Base-by-base conservation (phyloP, 2,888 invertebrate species). In the Embidobia sp. region DNA sequence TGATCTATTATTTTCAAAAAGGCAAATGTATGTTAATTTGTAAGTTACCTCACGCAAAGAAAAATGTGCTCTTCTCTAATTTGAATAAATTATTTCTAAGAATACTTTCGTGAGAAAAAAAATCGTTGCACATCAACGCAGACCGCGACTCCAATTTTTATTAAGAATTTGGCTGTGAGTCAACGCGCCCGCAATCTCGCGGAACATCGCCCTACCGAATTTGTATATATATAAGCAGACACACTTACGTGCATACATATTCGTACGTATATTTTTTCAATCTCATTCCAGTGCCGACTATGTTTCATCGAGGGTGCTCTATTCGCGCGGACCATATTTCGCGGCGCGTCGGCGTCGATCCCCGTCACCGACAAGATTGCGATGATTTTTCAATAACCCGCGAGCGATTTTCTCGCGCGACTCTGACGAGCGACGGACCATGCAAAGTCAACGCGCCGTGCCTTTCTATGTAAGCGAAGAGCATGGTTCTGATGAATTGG, bases 241-340 rank as follows among this genome's bases (percentile, higher is more conserved):
- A 55, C 53, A 66, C 48, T 64, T 66, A 63, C 67, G 64, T 55
- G 61, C 66, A 74, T 59, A 74, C 63, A 79, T 77, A 80, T 74
- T 78, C 80, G 79, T 82, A 79, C 78, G 77, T 82, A 81, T 84
- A 83, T 83, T 84, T 83, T 83, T 83, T 83, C 82, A 81, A 82
- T 82, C 80, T 82, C 79, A 81, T 82, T 80, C 82, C 79, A 80
- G 77, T 79, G 77, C 78, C 79, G 81, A 80, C 78, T 61, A 73
- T 46, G 64, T 76, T 79, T 79, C 73, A 79, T 73, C 57, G 61
- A 63, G 29, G 18, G 16, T 57, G 67, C 49, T 57, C 72, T 35
- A 27, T 29, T 67, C 61, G 48, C 53, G 46, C 27, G 53, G 46
- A 51, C 42, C 22, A 48, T 42, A 37, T 35, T 3, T 40, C 31